A percentile compares a stretch with the other conserved stretches of the same genome.
These are phyloP conservation scores for Anarhynchus alexandrinus DNA, from an alignment of 2,113 vertebrate genomes.

Conservation along the genomic window DNA sequence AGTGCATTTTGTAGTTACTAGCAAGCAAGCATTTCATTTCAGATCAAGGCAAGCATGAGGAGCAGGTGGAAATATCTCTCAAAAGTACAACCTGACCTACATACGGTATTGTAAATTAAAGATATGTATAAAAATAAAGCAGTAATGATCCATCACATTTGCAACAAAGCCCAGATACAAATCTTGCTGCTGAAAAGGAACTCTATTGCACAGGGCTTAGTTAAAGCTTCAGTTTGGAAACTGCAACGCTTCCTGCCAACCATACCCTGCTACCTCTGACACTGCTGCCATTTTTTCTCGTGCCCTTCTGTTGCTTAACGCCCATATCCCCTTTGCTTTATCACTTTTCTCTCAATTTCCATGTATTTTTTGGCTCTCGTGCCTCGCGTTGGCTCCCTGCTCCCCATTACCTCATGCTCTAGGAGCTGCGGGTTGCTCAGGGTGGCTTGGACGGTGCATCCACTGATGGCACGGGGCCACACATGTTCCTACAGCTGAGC, in stretches of 20 bases:
- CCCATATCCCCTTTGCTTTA: neutral
- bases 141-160: neutral
- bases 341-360: neutral
- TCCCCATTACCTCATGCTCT: slow-evolving; percentile 17
- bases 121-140: slow-evolving; percentile 27
- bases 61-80: slow-evolving; percentile 16
- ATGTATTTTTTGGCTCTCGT: neutral
- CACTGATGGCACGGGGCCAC: neutral
- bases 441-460: neutral
- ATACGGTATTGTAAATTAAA: neutral
- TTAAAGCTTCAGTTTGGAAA: neutral
- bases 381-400: neutral
- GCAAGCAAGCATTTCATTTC: slow-evolving; percentile 6
- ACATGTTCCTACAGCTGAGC: neutral
- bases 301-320: neutral
- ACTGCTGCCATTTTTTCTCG: neutral
- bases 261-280: neutral
- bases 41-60: neutral
- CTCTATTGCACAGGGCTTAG: neutral
- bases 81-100: slow-evolving; percentile 50
- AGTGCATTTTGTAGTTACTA: slow-evolving; percentile 22
- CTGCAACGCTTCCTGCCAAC: neutral
- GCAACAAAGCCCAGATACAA: neutral
- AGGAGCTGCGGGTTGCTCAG: neutral
- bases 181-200: neutral